Conservation (phyloP, 2,888 invertebrate species). For the Dryococelus australis region DNA sequence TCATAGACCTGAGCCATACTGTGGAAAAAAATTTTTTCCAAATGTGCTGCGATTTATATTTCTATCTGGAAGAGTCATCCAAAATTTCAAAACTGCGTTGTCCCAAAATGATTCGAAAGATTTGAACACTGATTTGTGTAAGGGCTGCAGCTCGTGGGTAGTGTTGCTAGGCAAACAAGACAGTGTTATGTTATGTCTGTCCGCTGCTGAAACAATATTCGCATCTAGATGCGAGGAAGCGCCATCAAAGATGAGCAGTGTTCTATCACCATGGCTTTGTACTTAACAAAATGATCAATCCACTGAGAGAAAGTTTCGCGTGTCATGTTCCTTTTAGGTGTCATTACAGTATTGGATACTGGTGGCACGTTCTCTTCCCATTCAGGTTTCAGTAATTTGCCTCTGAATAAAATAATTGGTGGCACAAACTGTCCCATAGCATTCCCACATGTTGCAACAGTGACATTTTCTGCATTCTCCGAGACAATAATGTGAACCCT, state of each 20-base stretch:
- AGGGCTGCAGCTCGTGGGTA: conserved; percentile 18
- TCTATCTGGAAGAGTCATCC: background rate
- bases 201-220: conserved; percentile 27
- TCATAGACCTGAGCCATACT: conserved; percentile 25
- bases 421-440: no score
- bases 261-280: conserved; percentile 12
- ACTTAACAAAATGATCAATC: conserved; percentile 10
- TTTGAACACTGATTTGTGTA: conserved; percentile 22
- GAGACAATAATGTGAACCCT: no score
- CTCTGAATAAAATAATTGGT: no score
- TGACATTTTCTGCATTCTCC: no score
- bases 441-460: no score
- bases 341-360: conserved; percentile 12
- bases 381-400: no score
- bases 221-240: conserved; percentile 26
- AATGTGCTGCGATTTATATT: conserved; percentile 26
- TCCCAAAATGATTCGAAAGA: conserved; percentile 27
- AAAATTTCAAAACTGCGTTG: conserved; percentile 25
- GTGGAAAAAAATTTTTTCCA: conserved; percentile 20
- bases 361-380: no score
- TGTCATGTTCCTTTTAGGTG: conserved; percentile 20
- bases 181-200: no score
- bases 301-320: conserved; percentile 23
- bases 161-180: no score
- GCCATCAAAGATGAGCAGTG: conserved; percentile 27